Percentiles rank a stretch among this genome's conserved stretches.
phyloP scores from a whole-genome alignment of 1,140 invertebrate species.

The Uloborus diversus region DNA sequence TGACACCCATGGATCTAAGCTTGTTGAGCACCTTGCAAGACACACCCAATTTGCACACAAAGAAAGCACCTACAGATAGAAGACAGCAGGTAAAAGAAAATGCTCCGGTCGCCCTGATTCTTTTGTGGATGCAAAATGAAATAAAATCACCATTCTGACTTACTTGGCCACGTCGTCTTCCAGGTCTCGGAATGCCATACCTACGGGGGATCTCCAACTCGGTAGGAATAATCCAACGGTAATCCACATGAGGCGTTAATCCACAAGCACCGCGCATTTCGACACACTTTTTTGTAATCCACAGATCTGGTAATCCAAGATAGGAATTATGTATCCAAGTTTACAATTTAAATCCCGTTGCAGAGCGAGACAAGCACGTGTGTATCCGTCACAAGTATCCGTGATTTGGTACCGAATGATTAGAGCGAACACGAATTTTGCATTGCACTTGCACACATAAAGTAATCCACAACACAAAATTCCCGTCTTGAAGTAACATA shows the following conservation, averaged over 20 bases:
- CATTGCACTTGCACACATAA: background rate
- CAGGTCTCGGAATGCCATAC: no score
- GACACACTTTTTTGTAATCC: conserved; percentile 31
- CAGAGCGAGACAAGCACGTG: conserved; percentile 25
- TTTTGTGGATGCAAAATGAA: no score
- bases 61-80: no score
- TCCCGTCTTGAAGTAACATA: conserved; percentile 17
- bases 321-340: conserved; percentile 34
- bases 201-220: no score
- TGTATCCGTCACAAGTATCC: conserved; percentile 25
- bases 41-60: no score
- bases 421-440: background rate
- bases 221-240: no score
- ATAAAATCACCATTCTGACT: conserved; percentile 17
- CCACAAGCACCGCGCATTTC: conserved; percentile 21
- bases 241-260: conserved; percentile 23
- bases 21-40: no score
- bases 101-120: no score
- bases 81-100: no score
- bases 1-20: no score
- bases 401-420: background rate
- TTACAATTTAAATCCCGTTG: no score
- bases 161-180: conserved; percentile 23
- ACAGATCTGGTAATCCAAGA: conserved; percentile 40
- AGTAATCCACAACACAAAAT: conserved; percentile 6